Evolutionary conservation across 2,113 vertebrate genomes (phyloP).

Genomic region (Carassius auratus): DNA sequence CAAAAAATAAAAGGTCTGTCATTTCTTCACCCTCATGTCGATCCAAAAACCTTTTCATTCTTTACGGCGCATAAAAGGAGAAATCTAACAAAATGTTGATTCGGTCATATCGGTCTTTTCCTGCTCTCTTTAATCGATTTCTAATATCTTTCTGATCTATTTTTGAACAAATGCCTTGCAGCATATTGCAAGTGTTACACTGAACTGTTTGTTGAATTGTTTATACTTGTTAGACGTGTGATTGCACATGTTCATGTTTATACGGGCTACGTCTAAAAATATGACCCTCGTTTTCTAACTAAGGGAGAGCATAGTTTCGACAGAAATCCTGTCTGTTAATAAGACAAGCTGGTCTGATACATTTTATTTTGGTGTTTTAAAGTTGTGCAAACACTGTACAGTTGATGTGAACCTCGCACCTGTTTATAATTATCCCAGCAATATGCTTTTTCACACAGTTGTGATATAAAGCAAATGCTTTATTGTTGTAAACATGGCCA

Average conservation of each 20-base stretch:
- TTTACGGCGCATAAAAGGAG: background rate
- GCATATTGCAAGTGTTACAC: constrained; percentile 33
- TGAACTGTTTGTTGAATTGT: constrained; percentile 27
- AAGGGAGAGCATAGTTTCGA: constrained; percentile 22
- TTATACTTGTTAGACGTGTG: constrained; percentile 21
- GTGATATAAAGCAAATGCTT: constrained; percentile 56
- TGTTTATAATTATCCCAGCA: constrained; percentile 46
- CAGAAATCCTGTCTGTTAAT: constrained; percentile 30
- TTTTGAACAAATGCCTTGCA: constrained; percentile 46
- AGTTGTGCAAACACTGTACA: constrained; percentile 41
- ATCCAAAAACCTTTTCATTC: background rate
- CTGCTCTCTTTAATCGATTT: constrained; percentile 38
- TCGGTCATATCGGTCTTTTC: constrained; percentile 25
- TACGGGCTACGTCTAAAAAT: constrained; percentile 33
- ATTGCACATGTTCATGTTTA: constrained; percentile 28
- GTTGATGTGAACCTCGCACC: constrained; percentile 9
- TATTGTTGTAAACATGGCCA: constrained; percentile 39
- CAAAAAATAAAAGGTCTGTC: background rate
- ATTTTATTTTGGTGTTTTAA: constrained; percentile 39
- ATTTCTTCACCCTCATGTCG: too few species aligned
- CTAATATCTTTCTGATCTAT: constrained; percentile 38
- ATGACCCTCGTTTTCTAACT: constrained; percentile 21
- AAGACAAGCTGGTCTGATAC: constrained; percentile 23
- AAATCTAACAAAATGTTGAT: background rate
- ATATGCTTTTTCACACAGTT: constrained; percentile 53